These are phyloP conservation scores for Fissipunctia ypsillon DNA, from an alignment of 2,888 invertebrate genomes.

Conservation along the genomic window DNA sequence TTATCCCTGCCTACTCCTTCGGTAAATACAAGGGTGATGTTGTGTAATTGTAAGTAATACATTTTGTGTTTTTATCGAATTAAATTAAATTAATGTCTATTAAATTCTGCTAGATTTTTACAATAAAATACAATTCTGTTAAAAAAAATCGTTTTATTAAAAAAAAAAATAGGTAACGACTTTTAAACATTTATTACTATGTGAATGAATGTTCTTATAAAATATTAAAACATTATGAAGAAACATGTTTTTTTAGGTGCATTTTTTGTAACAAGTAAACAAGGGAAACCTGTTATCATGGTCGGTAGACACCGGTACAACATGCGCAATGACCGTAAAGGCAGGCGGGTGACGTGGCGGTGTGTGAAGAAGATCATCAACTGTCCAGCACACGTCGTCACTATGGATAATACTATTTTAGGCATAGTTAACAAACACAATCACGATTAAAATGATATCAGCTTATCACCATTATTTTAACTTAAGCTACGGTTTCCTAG, in stretches of 20 bases:
- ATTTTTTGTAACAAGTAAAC: conserved; percentile 31
- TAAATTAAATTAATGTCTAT: no score
- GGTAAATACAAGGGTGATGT: not conserved
- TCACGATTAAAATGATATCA: conserved; percentile 20
- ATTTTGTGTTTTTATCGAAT: not conserved
- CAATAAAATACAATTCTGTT: not conserved
- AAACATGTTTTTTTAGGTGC: conserved; percentile 17
- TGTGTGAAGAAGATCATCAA: conserved; percentile 38
- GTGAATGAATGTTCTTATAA: not conserved
- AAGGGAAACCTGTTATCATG: conserved; percentile 43
- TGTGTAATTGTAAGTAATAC: not conserved
- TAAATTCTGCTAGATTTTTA: no score
- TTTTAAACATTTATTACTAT: not conserved
- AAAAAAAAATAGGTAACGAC: not conserved
- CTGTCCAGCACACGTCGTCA: conserved; percentile 42
- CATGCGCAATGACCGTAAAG: conserved; percentile 29
- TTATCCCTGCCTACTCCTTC: not conserved
- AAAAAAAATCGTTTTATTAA: not conserved
- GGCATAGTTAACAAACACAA: conserved; percentile 32
- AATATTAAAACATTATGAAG: not conserved
- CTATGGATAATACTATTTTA: conserved; percentile 27
- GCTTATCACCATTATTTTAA: not conserved
- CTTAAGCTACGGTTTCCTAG: not conserved
- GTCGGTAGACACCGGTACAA: conserved; percentile 38
- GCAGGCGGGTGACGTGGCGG: conserved; percentile 38